Conservation (phyloP, 2,797 vertebrate genomes). For the Aeoliscus strigatus region DNA sequence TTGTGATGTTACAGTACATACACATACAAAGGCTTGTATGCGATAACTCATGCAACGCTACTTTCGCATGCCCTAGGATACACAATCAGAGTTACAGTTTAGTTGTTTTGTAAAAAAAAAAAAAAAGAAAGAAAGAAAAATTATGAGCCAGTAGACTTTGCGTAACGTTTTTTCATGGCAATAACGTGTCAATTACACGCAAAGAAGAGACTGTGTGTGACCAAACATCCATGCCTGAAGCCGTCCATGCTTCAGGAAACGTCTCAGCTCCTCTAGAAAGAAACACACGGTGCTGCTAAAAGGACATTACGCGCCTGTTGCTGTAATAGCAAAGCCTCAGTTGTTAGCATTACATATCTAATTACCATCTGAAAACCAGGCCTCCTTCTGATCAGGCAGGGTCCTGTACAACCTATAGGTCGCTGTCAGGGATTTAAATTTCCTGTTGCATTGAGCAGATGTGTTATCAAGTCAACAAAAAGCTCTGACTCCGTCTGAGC, state of each 20-base stretch:
- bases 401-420: conserved; percentile 31
- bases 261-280: conserved; percentile 57
- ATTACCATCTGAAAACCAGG: conserved; percentile 72
- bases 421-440: conserved; percentile 6
- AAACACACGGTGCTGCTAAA: conserved; percentile 51
- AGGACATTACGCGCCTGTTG: conserved; percentile 62
- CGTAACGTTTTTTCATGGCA: conserved; percentile 57
- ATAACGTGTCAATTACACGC: conserved; percentile 59
- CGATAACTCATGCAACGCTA: too few relatives aligned
- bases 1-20: too few relatives aligned
- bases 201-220: conserved; percentile 49
- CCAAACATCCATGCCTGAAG: conserved; percentile 55
- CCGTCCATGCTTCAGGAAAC: conserved; percentile 56
- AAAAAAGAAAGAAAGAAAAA: too few relatives aligned
- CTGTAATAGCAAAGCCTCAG: conserved; percentile 61
- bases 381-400: conserved; percentile 57
- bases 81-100: too few relatives aligned
- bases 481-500: conserved; percentile 15
- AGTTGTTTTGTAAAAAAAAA: too few relatives aligned
- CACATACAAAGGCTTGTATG: too few relatives aligned
- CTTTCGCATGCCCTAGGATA: too few relatives aligned
- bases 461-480: conserved; percentile 12
- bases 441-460: conserved; percentile 12
- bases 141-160: conserved; percentile 37
- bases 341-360: conserved; percentile 67